Base-by-base conservation (phyloP, 1,140 invertebrate species). In the Megalonaias nervosa region DNA sequence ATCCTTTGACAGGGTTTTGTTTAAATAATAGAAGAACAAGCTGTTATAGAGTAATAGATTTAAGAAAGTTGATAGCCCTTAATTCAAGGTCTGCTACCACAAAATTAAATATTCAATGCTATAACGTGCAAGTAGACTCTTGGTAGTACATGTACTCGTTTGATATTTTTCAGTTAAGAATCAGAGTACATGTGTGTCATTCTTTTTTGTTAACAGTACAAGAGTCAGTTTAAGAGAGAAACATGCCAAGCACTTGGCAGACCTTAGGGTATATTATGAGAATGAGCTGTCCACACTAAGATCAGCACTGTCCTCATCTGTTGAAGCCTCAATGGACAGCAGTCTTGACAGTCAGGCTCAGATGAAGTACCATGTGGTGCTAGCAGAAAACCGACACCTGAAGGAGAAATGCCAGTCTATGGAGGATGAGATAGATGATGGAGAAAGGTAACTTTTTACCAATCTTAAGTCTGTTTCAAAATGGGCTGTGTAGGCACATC, bases 201-300 rank as follows among this genome's bases (percentile, higher is more conserved):
- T 48, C 38, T 9, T 48, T 6, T 48, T 48, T 11, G 11, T 48
- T 48, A 48, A 48, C 77, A 86, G 85, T 71, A 75, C 72, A 5
- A 67, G 80, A 13, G 76, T 81, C 21, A 86, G 74, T 58, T 71
- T 87, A n/a, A 67, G 85, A 61, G 84, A 86, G 73, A 87, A 87
- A 62, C 86, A 87, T 73, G 72, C 83, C 65, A 85, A 83, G 62
- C 83, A 86, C 57, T n/a, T 87, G 71, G 71, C 83, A 21, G 86
- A 87, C 70, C 76, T 87, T 17, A 62, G 81, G 56, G 74, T 79
- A 9, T 87, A 86, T 70, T 87, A 87, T 56, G 86, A 87, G 77
- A 75, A 82, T 38, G 86, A 87, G 72, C 26, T 87, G 16, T 73
- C 74, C 26, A 83, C 85, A 15, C 67, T 87, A 68, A 55, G 82